phyloP scores from a whole-genome alignment of 2,797 vertebrate genomes.

The Echiichthys vipera region DNA sequence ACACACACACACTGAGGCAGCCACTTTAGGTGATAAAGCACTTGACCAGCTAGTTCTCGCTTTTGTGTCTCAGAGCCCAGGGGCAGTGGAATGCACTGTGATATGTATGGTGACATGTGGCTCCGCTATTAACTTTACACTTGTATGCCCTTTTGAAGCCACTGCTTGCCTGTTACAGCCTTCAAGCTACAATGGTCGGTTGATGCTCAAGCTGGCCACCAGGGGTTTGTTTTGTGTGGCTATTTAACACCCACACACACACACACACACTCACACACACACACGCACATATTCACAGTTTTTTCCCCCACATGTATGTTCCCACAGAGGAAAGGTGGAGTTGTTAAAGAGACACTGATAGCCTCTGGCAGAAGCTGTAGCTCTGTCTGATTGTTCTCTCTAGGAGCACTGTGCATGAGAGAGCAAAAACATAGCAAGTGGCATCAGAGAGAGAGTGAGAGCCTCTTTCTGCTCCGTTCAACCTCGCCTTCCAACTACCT shows the following conservation, averaged over 20 bases:
- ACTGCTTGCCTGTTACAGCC: slow-evolving; percentile 46
- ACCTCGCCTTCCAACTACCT: slow-evolving; percentile 50
- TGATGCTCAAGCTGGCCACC: slow-evolving; percentile 52
- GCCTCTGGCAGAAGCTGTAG: slow-evolving; percentile 61
- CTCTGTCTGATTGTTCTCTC: slow-evolving; percentile 67
- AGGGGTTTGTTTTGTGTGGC: slow-evolving; percentile 29
- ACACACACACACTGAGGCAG: slow-evolving; percentile 45
- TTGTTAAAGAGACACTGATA: slow-evolving; percentile 63
- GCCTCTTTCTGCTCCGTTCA: slow-evolving; percentile 19
- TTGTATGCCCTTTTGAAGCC: slow-evolving; percentile 42
- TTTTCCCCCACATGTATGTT: slow-evolving; percentile 39
- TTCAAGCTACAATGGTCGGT: slow-evolving; percentile 43
- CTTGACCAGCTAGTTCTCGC: slow-evolving; percentile 70
- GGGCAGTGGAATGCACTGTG: slow-evolving; percentile 58
- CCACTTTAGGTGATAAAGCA: slow-evolving; percentile 80
- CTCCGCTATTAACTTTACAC: slow-evolving; percentile 25
- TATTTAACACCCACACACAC: slow-evolving; percentile 38
- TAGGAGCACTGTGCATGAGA: slow-evolving; percentile 43
- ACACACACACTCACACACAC: neutral
- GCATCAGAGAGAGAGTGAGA: slow-evolving; percentile 18
- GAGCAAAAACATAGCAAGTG: slow-evolving; percentile 56
- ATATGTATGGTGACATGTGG: slow-evolving; percentile 65
- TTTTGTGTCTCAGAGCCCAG: slow-evolving; percentile 59
- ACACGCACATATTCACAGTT: neutral
- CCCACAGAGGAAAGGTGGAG: slow-evolving; percentile 42